Evolutionary conservation across 2,113 vertebrate genomes (phyloP).

Genomic region (Pristiophorus japonicus): DNA sequence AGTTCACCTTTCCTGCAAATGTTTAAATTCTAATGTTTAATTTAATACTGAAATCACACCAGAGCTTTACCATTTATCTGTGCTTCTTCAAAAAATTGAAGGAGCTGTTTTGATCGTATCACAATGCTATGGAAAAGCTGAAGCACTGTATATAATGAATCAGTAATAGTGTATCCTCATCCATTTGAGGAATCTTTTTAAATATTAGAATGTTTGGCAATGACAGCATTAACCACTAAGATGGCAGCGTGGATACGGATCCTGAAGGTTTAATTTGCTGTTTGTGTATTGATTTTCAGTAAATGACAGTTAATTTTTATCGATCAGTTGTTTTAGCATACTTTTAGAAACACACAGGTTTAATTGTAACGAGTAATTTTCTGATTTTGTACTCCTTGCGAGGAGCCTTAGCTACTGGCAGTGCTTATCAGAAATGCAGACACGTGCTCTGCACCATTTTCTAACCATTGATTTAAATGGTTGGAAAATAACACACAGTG

Average conservation of each 20-base stretch:
- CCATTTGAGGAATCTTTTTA: neutral
- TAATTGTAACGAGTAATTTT: neutral
- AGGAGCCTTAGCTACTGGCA: neutral
- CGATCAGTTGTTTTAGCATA: neutral
- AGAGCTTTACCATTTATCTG: neutral
- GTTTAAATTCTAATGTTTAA: conserved; percentile 6
- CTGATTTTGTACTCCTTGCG: neutral
- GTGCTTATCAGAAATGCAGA: neutral
- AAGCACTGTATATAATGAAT: neutral
- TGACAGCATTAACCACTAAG: neutral
- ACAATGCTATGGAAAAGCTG: neutral
- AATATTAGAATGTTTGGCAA: neutral
- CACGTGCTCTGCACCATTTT: neutral
- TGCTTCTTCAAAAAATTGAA: neutral
- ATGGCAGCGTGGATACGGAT: neutral
- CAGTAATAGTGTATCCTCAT: neutral
- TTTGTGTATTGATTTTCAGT: neutral
- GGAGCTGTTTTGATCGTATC: neutral
- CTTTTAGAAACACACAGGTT: neutral
- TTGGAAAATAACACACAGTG: neutral
- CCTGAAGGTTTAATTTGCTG: neutral
- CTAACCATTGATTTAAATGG: neutral
- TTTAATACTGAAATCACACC: neutral
- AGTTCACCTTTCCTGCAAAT: neutral
- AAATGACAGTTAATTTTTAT: neutral